Base-by-base conservation (phyloP, 1,140 invertebrate genomes). In the Drosophila baimaii region DNA sequence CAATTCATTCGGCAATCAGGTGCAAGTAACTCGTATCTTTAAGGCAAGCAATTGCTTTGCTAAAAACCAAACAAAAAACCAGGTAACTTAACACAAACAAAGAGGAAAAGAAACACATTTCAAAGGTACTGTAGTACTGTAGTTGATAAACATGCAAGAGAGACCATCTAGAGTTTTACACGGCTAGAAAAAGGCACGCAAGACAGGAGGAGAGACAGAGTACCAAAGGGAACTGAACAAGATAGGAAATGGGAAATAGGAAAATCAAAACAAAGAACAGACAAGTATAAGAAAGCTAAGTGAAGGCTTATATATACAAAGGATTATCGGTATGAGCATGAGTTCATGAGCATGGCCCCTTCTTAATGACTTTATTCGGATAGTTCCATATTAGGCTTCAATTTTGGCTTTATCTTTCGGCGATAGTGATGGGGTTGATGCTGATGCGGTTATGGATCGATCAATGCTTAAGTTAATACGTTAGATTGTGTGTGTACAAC, bases 1-100 rank as follows among this genome's bases (percentile, higher is more conserved):
- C 71, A 72, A 89, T 41, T 84, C 84, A 88, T 89, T 88, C 85
- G 72, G 56, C 81, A 85, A 86, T 69, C 81, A 82, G 62, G 82
- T 85, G 82, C 82, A 89, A 74, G 46, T 70, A 86, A 83, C 70
- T 83, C 68, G 55, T 79, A 77, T 71, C 57, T 49, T 75, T 70
- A 70, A 88, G 59, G 79, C 82, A 88, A 82, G 79, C 75, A 59
- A 57, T 79, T 71, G 54, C 46, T 63, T 37, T 21, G 39, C 13
- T 37, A 74, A 51, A 59, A 56, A 58, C 27, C n/a, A 52, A 57
- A 63, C 12, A 5, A 23, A 69, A 31, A 35, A 21, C 33, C 19
- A 51, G 1, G 15, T 6, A 31, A 54, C 19, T 3, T 3, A 76
- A 63, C 43, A 3, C 15, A 37, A 21, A 44, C n/a, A 27, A 23